Base-by-base conservation (phyloP, 2,888 invertebrate species). In the Autographa pulchrina region DNA sequence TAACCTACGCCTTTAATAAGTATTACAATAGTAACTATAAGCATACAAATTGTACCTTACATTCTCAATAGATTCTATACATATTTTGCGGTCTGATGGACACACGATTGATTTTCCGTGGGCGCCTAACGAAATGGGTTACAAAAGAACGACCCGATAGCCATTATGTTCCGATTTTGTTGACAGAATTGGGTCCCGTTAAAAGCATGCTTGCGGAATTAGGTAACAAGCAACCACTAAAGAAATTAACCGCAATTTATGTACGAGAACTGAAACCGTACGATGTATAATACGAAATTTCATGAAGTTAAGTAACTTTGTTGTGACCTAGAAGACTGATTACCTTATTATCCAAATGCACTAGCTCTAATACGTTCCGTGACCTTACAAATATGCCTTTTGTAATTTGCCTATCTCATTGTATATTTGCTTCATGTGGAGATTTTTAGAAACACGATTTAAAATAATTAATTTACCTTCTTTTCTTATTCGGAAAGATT, bases 211-310 rank as follows among this genome's bases (percentile, higher is more conserved):
- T 80, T 75, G 63, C 67, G 75, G 80, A 82, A 86, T 88, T 84
- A 85, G 87, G 88, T 88, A 87, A 82, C 81, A 85, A 78, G 75
- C 81, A 78, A 77, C 65, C 75, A 63, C 60, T 76, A 75, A 81
- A 75, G 83, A 80, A 86, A 84, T 85, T 85, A 81, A 77, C 81
- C 75, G 82, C 70, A 82, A 78, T 81, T 85, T 78, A 73, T 80
- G 20, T 48, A 13, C 18, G 13, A 9, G 20, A n/a, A 31, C 61
- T 35, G 41, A 56, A 64, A 56, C 32, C 43, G 62, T 16, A 14
- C 25, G 14, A 41, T 65, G 20, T 61, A 41, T 20, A 9, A 11
- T 20, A 14, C 48, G 41, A 0, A 3, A 16, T 16, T 65, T 61
- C 25, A 38, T 43, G 31, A 38, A 31, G 56, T 56, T 16, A 54